Base-by-base conservation (phyloP, 2,888 invertebrate genomes). In the Hoplodrina ambigua region DNA sequence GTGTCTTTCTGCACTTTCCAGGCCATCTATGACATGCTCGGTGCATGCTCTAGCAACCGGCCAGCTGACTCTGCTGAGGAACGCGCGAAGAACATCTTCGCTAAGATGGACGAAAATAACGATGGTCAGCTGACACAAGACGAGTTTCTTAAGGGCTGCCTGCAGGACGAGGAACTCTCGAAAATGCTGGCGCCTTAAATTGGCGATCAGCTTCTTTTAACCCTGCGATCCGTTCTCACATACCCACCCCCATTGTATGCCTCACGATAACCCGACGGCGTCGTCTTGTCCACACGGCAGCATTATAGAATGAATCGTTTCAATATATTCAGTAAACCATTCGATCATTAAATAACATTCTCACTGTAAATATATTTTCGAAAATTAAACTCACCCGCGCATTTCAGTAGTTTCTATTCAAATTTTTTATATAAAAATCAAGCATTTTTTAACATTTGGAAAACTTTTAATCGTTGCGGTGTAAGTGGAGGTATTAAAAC, bases 21-120 rank as follows among this genome's bases (percentile, higher is more conserved):
- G 99, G 99, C 99, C 83, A 99, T 99, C 95, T 99, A 99, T 96
- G 99, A 99, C 94, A 99, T 99, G 99, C 97, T 99, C 87, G 99
- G 99, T 69, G 99, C 99, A 81, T 99, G 99, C 94, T 98, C 98
- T 89, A 98, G 98, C 94, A 99, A 98, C 96, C 97, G 99, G 91
- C 99, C 99, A 59, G 98, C 98, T 53, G 99, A 99, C 92, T 99
- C 99, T 25, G 99, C 99, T 41, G 99, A 99, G 92, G 99, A 99
- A 91, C 97, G 99, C 85, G 99, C 99, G 86, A 99, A 99, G 96
- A 99, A 99, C 94, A 99, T 99, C 89, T 99, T 99, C 96, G 99
- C 99, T 75, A 99, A 99, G 96, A 99, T 99, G 99, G 99, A 99
- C 94, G 98, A 99, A 92, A 99, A 99, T 97, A 99, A 99, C 96